Evolutionary conservation across 2,113 vertebrate genomes (phyloP).

Genomic region (Hemibagrus wyckioides): DNA sequence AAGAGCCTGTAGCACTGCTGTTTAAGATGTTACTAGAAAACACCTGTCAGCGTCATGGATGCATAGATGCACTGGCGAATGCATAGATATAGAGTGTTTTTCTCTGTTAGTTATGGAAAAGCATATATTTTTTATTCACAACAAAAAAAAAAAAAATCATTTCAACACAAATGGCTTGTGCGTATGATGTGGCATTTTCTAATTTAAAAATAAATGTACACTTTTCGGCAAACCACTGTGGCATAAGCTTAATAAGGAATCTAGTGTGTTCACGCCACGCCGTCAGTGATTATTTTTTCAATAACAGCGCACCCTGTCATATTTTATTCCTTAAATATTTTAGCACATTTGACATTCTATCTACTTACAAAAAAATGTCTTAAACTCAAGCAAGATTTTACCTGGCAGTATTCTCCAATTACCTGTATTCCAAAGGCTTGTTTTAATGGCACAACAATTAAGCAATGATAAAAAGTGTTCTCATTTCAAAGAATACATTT

Average conservation of each 20-base stretch:
- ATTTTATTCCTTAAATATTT: background rate
- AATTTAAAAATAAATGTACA: background rate
- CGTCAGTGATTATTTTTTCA: background rate
- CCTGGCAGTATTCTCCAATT: background rate
- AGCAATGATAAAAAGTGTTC: background rate
- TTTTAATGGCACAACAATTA: background rate
- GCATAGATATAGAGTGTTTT: background rate
- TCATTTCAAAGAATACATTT: background rate
- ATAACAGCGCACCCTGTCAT: background rate
- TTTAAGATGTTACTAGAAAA: background rate
- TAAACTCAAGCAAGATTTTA: background rate
- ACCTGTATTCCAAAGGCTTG: background rate
- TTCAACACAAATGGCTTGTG: background rate
- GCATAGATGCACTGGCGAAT: background rate
- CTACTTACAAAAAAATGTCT: background rate
- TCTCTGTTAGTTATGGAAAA: background rate
- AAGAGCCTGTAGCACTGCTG: background rate
- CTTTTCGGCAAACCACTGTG: background rate
- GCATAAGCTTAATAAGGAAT: background rate
- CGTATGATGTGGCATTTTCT: background rate
- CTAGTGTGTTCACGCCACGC: background rate
- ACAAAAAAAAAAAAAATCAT: background rate
- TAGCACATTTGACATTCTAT: background rate
- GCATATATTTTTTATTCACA: background rate
- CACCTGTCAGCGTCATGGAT: background rate